Conservation (phyloP, 2,797 vertebrate genomes). For the Merluccius polli region DNA sequence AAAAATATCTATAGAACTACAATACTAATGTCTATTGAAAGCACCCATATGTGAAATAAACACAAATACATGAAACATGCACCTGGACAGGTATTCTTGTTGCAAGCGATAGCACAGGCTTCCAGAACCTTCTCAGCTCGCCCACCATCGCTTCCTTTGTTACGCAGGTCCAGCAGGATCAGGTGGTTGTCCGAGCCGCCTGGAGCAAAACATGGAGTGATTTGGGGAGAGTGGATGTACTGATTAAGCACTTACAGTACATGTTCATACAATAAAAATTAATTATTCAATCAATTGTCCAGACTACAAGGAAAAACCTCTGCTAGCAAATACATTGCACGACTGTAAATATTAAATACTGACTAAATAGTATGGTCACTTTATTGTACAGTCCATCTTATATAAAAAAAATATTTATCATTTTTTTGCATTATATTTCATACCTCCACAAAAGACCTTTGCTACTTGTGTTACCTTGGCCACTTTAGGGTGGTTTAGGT, state of each 20-base stretch:
- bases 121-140: slow-evolving; percentile 93
- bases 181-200: slow-evolving; percentile 96
- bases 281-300: neutral
- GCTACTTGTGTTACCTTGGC: neutral
- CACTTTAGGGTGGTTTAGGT: neutral
- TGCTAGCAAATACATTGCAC: neutral
- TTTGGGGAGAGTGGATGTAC: neutral
- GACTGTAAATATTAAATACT: neutral
- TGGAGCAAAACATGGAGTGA: slow-evolving; percentile 44
- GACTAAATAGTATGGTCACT: neutral
- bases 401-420: neutral
- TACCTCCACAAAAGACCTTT: neutral
- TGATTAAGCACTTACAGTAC: neutral
- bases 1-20: no score
- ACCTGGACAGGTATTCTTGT: slow-evolving; percentile 97
- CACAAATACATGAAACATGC: neutral
- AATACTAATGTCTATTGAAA: no score
- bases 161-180: slow-evolving; percentile 89
- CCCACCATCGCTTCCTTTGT: slow-evolving; percentile 85
- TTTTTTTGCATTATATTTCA: neutral
- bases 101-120: slow-evolving; percentile 90
- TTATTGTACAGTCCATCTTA: neutral
- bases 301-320: neutral
- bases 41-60: neutral
- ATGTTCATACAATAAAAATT: neutral